phyloP scores from a whole-genome alignment of 1,140 invertebrate species.

The Zaprionus vittiger region DNA sequence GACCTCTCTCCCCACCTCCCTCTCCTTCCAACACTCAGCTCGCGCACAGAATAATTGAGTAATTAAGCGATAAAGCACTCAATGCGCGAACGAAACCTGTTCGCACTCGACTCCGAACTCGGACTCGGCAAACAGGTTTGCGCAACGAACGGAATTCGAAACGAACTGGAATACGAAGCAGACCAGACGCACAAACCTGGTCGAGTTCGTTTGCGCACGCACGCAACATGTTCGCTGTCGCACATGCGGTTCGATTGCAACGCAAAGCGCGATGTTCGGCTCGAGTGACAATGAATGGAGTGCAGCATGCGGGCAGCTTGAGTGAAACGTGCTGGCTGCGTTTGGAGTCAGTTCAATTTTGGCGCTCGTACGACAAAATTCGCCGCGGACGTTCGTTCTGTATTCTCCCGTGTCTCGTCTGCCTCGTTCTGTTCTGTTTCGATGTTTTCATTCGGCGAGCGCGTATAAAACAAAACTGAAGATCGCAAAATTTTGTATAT shows the following conservation, averaged over 20 bases:
- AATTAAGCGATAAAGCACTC: slow-evolving; percentile 57
- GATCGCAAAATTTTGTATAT: not conserved
- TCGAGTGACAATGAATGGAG: slow-evolving; percentile 34
- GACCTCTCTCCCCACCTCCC: slow-evolving; percentile 6
- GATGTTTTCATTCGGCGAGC: slow-evolving; percentile 40
- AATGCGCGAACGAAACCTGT: slow-evolving; percentile 71
- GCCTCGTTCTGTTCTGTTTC: slow-evolving; percentile 42
- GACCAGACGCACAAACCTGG: slow-evolving; percentile 8
- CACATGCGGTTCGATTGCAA: slow-evolving; percentile 24
- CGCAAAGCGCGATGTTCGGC: slow-evolving; percentile 3
- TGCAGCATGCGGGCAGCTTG: slow-evolving; percentile 49
- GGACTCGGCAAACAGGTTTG: slow-evolving; percentile 58
- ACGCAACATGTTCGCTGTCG: slow-evolving; percentile 2
- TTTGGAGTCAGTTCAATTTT: slow-evolving; percentile 73
- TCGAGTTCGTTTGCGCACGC: not conserved
- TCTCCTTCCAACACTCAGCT: slow-evolving; percentile 1
- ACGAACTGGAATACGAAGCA: slow-evolving; percentile 27
- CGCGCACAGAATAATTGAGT: slow-evolving; percentile 70
- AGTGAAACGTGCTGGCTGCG: slow-evolving; percentile 63
- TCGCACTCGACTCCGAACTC: slow-evolving; percentile 39
- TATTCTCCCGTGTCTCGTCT: not conserved
- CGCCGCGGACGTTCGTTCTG: slow-evolving; percentile 34
- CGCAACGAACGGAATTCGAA: slow-evolving; percentile 17
- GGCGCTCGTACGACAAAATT: slow-evolving; percentile 71
- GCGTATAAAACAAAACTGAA: slow-evolving; percentile 11